These are phyloP conservation scores for Drosophila sordidula DNA, from an alignment of 2,888 invertebrate genomes.

Conservation along the genomic window DNA sequence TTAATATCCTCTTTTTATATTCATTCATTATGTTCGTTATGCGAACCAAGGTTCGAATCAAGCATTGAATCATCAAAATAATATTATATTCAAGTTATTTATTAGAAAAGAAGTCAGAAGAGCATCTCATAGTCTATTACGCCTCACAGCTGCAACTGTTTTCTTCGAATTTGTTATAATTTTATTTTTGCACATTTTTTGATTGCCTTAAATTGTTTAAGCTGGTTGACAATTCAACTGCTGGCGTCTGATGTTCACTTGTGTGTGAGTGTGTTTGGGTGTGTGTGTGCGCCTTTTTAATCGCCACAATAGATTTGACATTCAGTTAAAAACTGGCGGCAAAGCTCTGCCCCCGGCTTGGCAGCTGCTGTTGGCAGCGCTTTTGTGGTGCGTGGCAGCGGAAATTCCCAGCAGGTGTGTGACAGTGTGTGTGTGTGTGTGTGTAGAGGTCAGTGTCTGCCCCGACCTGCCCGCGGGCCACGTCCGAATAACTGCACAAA, in stretches of 20 bases:
- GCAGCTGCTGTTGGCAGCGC: slow-evolving; percentile 8
- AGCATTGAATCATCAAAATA: too few species aligned
- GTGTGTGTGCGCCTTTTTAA: slow-evolving; percentile 50
- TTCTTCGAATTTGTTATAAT: slow-evolving; percentile 39
- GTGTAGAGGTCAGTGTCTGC: slow-evolving; percentile 17
- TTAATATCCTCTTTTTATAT: too few species aligned
- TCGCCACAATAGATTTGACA: slow-evolving; percentile 76
- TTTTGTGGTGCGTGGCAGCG: slow-evolving; percentile 39
- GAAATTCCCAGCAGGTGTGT: slow-evolving; percentile 59
- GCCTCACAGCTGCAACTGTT: slow-evolving; percentile 4
- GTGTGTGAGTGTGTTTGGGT: background rate
- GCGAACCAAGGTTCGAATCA: too few species aligned
- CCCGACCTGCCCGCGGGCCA: slow-evolving; percentile 5
- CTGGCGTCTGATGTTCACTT: slow-evolving; percentile 26
- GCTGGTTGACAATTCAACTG: slow-evolving; percentile 45
- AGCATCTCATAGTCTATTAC: slow-evolving; percentile 16
- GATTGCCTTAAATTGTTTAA: slow-evolving; percentile 71
- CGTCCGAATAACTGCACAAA: slow-evolving; percentile 54
- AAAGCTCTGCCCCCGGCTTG: slow-evolving; percentile 5
- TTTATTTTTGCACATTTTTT: slow-evolving; percentile 50
- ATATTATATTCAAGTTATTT: too few species aligned
- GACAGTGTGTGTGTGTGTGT: slow-evolving; percentile 1
- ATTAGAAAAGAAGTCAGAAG: background rate
- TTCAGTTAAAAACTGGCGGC: slow-evolving; percentile 63
- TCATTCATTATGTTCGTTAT: too few species aligned